phyloP scores from a whole-genome alignment of 2,113 vertebrate genomes.

The Ameiurus melas region DNA sequence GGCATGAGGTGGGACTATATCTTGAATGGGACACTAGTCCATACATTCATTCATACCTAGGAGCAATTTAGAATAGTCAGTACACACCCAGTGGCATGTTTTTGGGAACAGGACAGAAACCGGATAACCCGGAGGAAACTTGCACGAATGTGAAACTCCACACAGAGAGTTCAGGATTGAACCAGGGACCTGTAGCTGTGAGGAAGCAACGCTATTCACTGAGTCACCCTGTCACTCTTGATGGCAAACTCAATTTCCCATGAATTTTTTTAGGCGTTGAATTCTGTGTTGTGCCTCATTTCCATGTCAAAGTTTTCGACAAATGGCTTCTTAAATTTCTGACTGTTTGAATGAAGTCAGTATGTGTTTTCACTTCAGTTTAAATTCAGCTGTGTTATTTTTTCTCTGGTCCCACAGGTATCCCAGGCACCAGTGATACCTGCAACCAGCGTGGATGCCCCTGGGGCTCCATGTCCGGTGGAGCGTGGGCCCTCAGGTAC shows the following conservation, averaged over 20 bases:
- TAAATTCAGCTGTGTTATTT: not conserved
- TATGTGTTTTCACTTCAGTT: not conserved
- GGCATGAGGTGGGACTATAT: not conserved
- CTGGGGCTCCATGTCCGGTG: constrained; percentile 61
- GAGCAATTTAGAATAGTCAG: not conserved
- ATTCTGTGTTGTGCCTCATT: not conserved
- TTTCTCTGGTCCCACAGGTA: constrained; percentile 72
- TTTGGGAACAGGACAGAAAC: not conserved
- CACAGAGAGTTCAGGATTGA: not conserved
- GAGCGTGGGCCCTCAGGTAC: constrained; percentile 92
- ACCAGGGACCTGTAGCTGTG: not conserved
- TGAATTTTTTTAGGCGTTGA: no score
- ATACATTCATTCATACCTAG: not conserved
- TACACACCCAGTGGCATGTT: not conserved
- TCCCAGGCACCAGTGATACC: constrained; percentile 71
- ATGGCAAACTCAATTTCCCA: not conserved
- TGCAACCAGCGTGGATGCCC: constrained; percentile 71
- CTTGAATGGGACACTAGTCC: not conserved
- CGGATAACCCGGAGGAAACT: not conserved
- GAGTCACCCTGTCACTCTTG: not conserved
- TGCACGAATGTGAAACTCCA: not conserved
- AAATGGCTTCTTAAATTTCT: not conserved
- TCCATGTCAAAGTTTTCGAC: not conserved
- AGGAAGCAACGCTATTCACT: not conserved
- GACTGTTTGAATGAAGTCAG: not conserved